Evolutionary conservation across 2,888 invertebrate species (phyloP), one percentile per base, ranked within the genome.

Genomic region (Caenorhabditis uteleia): DNA sequence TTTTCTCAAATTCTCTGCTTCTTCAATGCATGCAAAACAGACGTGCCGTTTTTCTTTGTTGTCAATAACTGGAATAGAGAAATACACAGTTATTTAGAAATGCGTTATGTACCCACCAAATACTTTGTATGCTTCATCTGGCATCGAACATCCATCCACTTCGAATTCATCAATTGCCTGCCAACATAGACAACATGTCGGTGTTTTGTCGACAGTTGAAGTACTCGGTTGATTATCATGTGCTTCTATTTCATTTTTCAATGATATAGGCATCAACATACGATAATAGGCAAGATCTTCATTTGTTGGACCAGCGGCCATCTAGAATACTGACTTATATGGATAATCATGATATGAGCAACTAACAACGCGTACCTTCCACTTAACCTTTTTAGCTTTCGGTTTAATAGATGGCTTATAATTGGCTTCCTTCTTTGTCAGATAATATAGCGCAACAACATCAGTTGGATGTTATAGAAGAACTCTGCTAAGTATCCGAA

Each of bases 171-270:
- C 51, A 18, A 64, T 51, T 1, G 36, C 40, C 6, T 43, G 46
- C 49, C 64, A 64, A 34, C 64, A 64, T 18, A 57, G 45, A 26
- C 40, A 53, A 27, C 64, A 64, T 36, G 38, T 53, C 8, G 48
- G 27, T n/a, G 47, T 36, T n/a, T n/a, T n/a, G n/a, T n/a, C n/a
- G n/a, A n/a, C n/a, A n/a, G n/a, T n/a, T n/a, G n/a, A n/a, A 25
- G 47, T 51, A 31, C 44, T 56, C 14, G 62, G 56, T 14, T 2
- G 4, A 27, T 14, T 14, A 7, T 16, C 27, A 23, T n/a, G 7
- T 7, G 16, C 8, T 36, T 34, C 34, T 5, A n/a, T 27, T 4
- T 2, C 3, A 14, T 12, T n/a, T 23, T 7, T 20, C 8, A 29
- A 34, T n/a, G 21, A 29, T 44, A 64, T n/a, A 40, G 57, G 45